Evolutionary conservation across 2,888 invertebrate genomes (phyloP), one percentile per base, ranked within the genome.

Genomic region (Carpatolechia fugitivella): DNA sequence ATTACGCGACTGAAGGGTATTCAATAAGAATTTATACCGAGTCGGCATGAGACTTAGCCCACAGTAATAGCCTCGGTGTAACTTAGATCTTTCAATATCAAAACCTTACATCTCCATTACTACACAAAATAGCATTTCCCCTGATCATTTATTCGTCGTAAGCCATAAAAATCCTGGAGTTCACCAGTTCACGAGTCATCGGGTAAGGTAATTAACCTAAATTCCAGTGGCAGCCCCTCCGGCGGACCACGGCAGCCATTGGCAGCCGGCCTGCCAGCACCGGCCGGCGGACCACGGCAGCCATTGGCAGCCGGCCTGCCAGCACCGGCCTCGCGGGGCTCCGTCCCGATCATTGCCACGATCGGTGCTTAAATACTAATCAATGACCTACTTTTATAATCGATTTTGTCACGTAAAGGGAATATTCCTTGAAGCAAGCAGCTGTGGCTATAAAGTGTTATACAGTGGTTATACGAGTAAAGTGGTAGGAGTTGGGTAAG

Each of bases 171-270:
- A 44, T 1, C 29, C 6, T 13, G 11, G 18, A 29, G 44, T 44
- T 44, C 44, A 13, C 44, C 6, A 62, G 66, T 67, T 66, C 61
- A 62, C 66, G 60, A 66, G 63, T 71, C 71, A 73, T 69, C 56
- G 55, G 61, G 62, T 60, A 66, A 59, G 61, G 68, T 70, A 72
- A 78, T 78, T 77, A 78, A 74, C 72, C 72, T 64, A 76, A 75
- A 73, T 59, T 20, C 44, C 44, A 44, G 20, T 7, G n/a, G 20
- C 24, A 44, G n/a, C 44, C 7, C n/a, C n/a, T 13, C n/a, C n/a
- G 24, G 3, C 6, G 24, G 24, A 24, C 24, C 24, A 6, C 3
- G 3, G 24, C 24, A 24, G 24, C n/a, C n/a, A n/a, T n/a, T n/a
- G n/a, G n/a, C n/a, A n/a, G n/a, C n/a, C n/a, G 6, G 24, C 24